phyloP scores from a whole-genome alignment of 2,888 invertebrate species.

The Caenorhabditis sp. region DNA sequence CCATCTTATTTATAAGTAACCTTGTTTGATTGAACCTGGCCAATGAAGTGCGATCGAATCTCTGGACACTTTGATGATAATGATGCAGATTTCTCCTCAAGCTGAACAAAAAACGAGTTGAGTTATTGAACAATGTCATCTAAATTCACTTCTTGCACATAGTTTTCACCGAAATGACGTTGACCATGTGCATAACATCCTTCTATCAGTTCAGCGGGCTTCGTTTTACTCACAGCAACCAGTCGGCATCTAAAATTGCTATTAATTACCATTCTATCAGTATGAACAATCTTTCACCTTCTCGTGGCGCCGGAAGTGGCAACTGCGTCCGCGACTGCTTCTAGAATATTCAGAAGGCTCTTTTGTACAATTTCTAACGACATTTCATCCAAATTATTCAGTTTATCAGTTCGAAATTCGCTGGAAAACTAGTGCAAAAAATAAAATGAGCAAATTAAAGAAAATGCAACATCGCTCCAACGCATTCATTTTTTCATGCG shows the following conservation, averaged over 20 bases:
- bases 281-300: conserved; percentile 23
- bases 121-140: background rate
- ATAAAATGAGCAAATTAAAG: background rate
- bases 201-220: conserved; percentile 88
- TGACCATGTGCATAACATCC: conserved; percentile 91
- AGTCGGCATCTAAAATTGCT: conserved; percentile 84
- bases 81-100: conserved; percentile 82
- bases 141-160: conserved; percentile 80
- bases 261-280: background rate
- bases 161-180: conserved; percentile 92
- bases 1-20: no score
- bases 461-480: background rate
- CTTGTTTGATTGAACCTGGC: conserved; percentile 95
- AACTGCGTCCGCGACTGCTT: conserved; percentile 52
- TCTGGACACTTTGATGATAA: conserved; percentile 93
- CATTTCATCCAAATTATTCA: no score
- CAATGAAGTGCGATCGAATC: conserved; percentile 98
- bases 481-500: conserved; percentile 14
- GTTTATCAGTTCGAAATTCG: no score
- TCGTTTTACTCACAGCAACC: conserved; percentile 96
- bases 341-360: conserved; percentile 56
- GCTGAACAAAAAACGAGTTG: conserved; percentile 12
- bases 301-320: conserved; percentile 11
- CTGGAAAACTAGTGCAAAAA: no score
- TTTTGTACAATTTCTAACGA: conserved; percentile 61